A percentile compares a stretch with the other conserved stretches of the same genome.
Conservation (phyloP, 2,888 invertebrate genomes). For the Eupeodes luniger region DNA sequence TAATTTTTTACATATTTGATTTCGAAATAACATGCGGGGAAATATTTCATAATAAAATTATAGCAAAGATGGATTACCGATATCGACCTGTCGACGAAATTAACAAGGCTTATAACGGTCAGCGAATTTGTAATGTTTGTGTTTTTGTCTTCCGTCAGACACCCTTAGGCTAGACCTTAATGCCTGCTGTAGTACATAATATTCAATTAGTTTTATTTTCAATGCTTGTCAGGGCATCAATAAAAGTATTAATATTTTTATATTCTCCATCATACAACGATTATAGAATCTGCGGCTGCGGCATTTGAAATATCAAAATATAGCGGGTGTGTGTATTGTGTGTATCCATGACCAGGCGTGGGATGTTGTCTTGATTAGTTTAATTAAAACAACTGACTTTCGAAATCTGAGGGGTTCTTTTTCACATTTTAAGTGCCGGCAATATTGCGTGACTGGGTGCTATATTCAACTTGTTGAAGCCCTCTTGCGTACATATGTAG, state of each 20-base stretch:
- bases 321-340: conserved; percentile 65
- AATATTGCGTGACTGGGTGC: conserved; percentile 76
- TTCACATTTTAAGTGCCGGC: conserved; percentile 72
- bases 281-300: conserved; percentile 51
- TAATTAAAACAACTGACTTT: conserved; percentile 75
- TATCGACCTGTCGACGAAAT: conserved; percentile 19
- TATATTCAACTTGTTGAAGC: conserved; percentile 66
- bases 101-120: conserved; percentile 19
- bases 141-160: background rate
- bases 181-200: conserved; percentile 23
- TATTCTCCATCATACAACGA: conserved; percentile 20
- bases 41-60: conserved; percentile 34
- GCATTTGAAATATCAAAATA: conserved; percentile 57
- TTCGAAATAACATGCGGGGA: conserved; percentile 17
- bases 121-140: conserved; percentile 37
- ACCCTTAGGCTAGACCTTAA: background rate
- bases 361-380: conserved; percentile 75
- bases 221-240: conserved; percentile 62
- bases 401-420: conserved; percentile 75
- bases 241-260: conserved; percentile 56
- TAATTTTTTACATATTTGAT: background rate
- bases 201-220: conserved; percentile 53
- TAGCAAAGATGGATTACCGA: conserved; percentile 18
- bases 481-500: conserved; percentile 52
- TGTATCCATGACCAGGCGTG: conserved; percentile 58